phyloP scores from a whole-genome alignment of 2,113 vertebrate genomes.

The Leiothrix lutea region DNA sequence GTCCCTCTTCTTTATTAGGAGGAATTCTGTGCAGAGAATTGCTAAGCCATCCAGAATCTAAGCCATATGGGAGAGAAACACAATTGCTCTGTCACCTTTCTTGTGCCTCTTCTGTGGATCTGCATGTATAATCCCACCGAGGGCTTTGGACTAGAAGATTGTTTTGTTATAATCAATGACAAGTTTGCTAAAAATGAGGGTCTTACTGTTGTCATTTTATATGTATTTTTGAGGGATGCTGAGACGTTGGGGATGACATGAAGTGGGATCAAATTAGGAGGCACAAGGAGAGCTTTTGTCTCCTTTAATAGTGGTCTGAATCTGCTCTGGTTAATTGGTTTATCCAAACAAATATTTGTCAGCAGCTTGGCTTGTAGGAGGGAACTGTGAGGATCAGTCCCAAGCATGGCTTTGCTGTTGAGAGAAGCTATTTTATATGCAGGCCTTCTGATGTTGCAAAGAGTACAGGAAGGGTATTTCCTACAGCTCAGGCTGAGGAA shows the following conservation, averaged over 20 bases:
- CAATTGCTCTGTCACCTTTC: background rate
- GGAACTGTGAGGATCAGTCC: background rate
- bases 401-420: background rate
- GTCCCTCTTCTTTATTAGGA: background rate
- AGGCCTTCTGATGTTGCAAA: background rate
- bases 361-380: background rate
- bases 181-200: background rate
- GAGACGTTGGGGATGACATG: background rate
- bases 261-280: background rate
- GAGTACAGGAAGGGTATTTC: background rate
- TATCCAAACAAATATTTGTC: background rate
- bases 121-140: fast-evolving
- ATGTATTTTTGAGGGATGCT: background rate
- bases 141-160: background rate
- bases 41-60: background rate
- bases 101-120: background rate
- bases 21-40: background rate
- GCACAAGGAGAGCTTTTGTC: background rate
- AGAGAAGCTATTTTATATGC: background rate
- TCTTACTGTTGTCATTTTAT: background rate
- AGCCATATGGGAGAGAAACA: background rate
- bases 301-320: background rate
- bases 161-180: background rate
- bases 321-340: background rate
- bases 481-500: background rate